These are phyloP conservation scores for Acronicta aceris DNA, from an alignment of 2,888 invertebrate species.

Conservation along the genomic window DNA sequence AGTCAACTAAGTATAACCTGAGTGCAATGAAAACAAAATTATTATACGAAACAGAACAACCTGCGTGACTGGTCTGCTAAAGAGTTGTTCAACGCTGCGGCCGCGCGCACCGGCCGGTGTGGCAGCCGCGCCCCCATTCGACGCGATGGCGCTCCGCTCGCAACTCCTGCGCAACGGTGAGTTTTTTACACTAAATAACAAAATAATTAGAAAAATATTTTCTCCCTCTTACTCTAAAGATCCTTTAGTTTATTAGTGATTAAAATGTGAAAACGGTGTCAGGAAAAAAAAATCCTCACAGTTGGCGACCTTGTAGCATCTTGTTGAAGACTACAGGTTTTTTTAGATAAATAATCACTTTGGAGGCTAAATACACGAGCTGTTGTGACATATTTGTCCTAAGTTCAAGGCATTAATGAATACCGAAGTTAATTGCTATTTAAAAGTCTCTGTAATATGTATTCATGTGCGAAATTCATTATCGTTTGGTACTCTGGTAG, in stretches of 20 bases:
- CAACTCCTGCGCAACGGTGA: conserved; percentile 85
- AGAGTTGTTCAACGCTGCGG: conserved; percentile 56
- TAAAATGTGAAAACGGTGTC: neutral
- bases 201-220: neutral
- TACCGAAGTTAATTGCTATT: conserved; percentile 6
- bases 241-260: neutral
- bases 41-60: conserved; percentile 66
- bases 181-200: conserved; percentile 38
- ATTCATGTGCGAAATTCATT: conserved; percentile 23
- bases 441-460: conserved; percentile 4
- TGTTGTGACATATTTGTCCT: neutral
- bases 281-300: conserved; percentile 5
- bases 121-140: conserved; percentile 77
- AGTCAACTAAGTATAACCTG: conserved; percentile 31
- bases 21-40: conserved; percentile 58
- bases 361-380: neutral
- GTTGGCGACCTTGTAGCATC: conserved; percentile 30
- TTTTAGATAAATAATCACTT: conserved; percentile 6
- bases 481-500: conserved; percentile 10
- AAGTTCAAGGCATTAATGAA: conserved; percentile 5
- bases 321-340: conserved; percentile 33
- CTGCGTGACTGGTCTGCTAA: conserved; percentile 79
- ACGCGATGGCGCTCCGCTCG: conserved; percentile 82
- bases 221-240: neutral
- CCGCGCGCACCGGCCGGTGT: conserved; percentile 40